phyloP scores from a whole-genome alignment of 2,797 vertebrate genomes.

The Ptychobarbus kaznakovi region DNA sequence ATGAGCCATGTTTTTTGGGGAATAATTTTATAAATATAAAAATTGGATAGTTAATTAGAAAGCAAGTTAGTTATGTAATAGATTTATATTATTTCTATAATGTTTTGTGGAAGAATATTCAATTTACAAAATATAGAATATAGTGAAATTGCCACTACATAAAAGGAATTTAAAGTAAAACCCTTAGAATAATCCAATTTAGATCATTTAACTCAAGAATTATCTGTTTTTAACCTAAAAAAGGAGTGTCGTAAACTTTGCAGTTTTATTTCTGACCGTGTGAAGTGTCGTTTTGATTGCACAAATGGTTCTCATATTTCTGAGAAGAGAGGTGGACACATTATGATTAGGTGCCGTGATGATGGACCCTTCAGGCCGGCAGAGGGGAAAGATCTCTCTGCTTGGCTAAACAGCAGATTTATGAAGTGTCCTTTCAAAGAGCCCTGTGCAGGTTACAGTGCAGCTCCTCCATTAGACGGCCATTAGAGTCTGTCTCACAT shows the following conservation, averaged over 20 bases:
- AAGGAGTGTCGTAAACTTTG: not conserved
- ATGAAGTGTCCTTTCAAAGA: conserved; percentile 53
- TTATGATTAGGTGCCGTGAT: conserved; percentile 55
- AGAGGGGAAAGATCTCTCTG: conserved; percentile 57
- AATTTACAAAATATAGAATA: not conserved
- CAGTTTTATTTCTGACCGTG: conserved; percentile 11
- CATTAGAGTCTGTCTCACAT: conserved; percentile 57
- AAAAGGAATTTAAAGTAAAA: not conserved
- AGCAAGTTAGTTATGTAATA: not conserved
- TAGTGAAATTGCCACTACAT: not conserved
- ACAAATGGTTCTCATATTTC: conserved; percentile 58
- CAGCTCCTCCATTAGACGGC: conserved; percentile 51
- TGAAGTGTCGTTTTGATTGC: conserved; percentile 48
- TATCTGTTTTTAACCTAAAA: conserved; percentile 2
- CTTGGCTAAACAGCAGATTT: conserved; percentile 60
- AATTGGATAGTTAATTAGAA: not conserved
- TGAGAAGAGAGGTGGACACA: conserved; percentile 50
- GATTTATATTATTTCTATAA: too few species aligned
- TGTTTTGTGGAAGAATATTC: not conserved
- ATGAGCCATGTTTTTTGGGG: not conserved
- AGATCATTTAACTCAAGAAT: not conserved
- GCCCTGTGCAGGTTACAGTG: conserved; percentile 47
- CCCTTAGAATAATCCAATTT: not conserved
- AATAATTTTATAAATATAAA: not conserved
- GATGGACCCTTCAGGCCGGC: conserved; percentile 39